Evolutionary conservation across 2,888 invertebrate species (phyloP).

Genomic region (Psylliodes chrysocephalus): DNA sequence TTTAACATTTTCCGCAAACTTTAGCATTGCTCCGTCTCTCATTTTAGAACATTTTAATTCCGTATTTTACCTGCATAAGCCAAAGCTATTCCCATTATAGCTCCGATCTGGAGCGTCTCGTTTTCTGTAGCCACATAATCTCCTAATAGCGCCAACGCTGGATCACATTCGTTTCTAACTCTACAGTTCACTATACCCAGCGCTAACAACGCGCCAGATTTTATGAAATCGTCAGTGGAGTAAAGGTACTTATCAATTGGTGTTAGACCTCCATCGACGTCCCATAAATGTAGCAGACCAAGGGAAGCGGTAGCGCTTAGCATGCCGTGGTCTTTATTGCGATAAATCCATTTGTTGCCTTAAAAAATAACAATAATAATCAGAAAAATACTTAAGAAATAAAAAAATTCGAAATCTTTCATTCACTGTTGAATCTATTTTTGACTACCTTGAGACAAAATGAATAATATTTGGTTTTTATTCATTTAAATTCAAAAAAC

Average conservation of each 20-base stretch:
- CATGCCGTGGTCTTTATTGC: constrained; percentile 78
- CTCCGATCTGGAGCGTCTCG: constrained; percentile 74
- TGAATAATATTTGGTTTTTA: too few relatives aligned
- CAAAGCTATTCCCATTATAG: constrained; percentile 73
- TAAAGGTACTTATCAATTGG: constrained; percentile 85
- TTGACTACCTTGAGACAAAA: too few relatives aligned
- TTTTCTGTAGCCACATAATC: constrained; percentile 76
- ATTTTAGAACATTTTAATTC: too few relatives aligned
- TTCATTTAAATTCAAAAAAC: too few relatives aligned
- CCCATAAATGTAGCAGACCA: constrained; percentile 67
- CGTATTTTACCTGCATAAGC: constrained; percentile 84
- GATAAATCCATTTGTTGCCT: constrained; percentile 78
- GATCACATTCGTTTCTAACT: constrained; percentile 81
- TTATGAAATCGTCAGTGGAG: constrained; percentile 79
- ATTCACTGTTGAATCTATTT: too few relatives aligned
- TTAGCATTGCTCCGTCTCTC: too few relatives aligned
- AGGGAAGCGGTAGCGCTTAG: constrained; percentile 69
- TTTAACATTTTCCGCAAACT: too few relatives aligned
- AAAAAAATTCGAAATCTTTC: too few relatives aligned
- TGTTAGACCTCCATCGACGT: constrained; percentile 80
- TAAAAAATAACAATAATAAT: too few relatives aligned
- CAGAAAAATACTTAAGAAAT: too few relatives aligned
- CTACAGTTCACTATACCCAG: constrained; percentile 84
- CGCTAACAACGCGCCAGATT: constrained; percentile 80
- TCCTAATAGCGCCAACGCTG: constrained; percentile 77